phyloP scores from a whole-genome alignment of 2,797 vertebrate species.

The Ctenosaura bakeri region DNA sequence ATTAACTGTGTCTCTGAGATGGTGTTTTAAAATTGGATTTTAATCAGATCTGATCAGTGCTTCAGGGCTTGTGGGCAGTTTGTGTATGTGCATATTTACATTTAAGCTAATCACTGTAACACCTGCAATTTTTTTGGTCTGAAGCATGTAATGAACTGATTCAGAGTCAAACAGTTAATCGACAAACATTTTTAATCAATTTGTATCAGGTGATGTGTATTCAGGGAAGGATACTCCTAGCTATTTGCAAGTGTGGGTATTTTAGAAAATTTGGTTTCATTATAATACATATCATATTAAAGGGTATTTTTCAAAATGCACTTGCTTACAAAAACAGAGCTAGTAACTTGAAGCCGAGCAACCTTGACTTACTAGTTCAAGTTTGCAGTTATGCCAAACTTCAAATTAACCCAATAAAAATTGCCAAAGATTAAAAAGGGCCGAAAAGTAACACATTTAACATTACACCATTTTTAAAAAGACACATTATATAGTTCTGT shows the following conservation, averaged over 20 bases:
- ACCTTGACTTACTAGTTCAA: background rate
- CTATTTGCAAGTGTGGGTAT: background rate
- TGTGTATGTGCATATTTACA: background rate
- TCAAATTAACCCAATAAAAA: background rate
- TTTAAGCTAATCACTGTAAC: background rate
- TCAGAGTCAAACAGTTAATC: slow-evolving; percentile 14
- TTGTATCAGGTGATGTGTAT: background rate
- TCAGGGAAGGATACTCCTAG: background rate
- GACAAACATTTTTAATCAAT: background rate
- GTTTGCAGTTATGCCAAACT: background rate
- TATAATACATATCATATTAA: slow-evolving; percentile 13
- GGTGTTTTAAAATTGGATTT: slow-evolving; percentile 18
- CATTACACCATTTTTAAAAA: background rate
- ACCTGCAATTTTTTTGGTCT: background rate
- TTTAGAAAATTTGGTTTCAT: slow-evolving; percentile 4
- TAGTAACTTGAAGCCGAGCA: background rate
- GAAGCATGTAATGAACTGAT: background rate
- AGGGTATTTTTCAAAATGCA: background rate
- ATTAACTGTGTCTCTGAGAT: slow-evolving; percentile 16
- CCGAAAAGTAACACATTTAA: background rate
- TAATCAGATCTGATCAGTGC: slow-evolving; percentile 19
- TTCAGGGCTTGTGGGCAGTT: background rate
- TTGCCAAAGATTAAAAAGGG: background rate
- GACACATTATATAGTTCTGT: background rate
- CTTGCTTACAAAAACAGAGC: background rate